phyloP scores from a whole-genome alignment of 2,888 invertebrate species.

The Synergus itoensis region DNA sequence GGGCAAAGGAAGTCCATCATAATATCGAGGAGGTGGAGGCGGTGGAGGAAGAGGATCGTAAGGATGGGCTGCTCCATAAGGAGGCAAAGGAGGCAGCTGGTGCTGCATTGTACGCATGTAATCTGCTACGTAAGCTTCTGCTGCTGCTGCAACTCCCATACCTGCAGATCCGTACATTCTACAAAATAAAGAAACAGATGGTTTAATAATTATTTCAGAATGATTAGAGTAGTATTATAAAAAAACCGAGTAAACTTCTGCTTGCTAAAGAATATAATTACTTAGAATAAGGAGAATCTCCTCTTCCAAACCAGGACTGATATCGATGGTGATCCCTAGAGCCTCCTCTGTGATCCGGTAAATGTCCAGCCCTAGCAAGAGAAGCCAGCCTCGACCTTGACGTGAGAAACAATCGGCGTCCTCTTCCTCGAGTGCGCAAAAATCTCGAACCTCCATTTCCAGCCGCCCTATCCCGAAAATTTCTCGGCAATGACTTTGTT shows the following conservation, averaged over 20 bases:
- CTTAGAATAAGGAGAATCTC: constrained; percentile 74
- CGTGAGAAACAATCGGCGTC: constrained; percentile 83
- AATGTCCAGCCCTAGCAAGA: constrained; percentile 70
- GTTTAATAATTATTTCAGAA: background rate
- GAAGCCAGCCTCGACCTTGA: constrained; percentile 82
- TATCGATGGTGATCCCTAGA: constrained; percentile 73
- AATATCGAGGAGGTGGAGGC: constrained; percentile 81
- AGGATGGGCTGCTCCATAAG: constrained; percentile 87
- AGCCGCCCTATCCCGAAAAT: constrained; percentile 64
- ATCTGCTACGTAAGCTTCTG: constrained; percentile 93
- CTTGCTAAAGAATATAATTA: constrained; percentile 54
- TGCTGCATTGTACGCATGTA: constrained; percentile 94
- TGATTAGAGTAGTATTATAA: background rate
- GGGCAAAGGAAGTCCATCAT: constrained; percentile 86
- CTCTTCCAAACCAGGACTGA: constrained; percentile 72
- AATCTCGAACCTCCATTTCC: constrained; percentile 69
- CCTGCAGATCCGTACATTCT: constrained; percentile 79
- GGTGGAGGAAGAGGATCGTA: constrained; percentile 82
- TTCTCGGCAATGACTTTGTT: constrained; percentile 79
- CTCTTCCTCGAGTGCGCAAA: constrained; percentile 72
- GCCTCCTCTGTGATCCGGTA: constrained; percentile 69
- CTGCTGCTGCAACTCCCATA: constrained; percentile 83
- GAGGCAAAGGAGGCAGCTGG: constrained; percentile 90
- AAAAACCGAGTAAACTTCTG: constrained; percentile 8
- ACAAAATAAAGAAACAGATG: constrained; percentile 50